phyloP scores from a whole-genome alignment of 2,888 invertebrate genomes.

The Ormyrus labotus region DNA sequence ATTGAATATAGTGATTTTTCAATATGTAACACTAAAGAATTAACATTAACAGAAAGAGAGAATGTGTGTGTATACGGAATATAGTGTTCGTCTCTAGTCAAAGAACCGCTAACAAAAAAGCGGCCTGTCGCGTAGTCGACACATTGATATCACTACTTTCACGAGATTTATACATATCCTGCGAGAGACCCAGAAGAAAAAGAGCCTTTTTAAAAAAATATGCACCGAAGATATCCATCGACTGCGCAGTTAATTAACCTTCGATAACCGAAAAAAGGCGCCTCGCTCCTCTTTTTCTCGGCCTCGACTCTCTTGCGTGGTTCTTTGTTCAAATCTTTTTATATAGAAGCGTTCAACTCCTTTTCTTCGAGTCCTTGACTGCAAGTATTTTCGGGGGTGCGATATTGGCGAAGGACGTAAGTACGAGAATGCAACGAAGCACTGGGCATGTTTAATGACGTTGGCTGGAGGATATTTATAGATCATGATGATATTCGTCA shows the following conservation, averaged over 20 bases:
- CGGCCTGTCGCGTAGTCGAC: constrained; percentile 29
- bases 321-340: constrained; percentile 14
- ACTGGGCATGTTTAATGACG: not conserved
- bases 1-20: constrained; percentile 3
- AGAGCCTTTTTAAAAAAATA: not conserved
- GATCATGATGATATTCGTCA: not conserved
- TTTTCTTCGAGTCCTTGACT: constrained; percentile 27
- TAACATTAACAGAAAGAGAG: not conserved
- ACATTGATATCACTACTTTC: constrained; percentile 36
- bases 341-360: constrained; percentile 16
- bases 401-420: not conserved
- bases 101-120: constrained; percentile 41
- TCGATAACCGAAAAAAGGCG: constrained; percentile 1
- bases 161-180: constrained; percentile 47
- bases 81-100: constrained; percentile 53
- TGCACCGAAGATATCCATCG: not conserved
- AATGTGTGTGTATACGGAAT: constrained; percentile 18
- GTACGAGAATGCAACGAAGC: constrained; percentile 20
- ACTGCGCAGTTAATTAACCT: constrained; percentile 6
- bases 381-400: constrained; percentile 14
- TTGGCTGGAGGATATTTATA: not conserved
- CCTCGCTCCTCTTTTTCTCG: not conserved
- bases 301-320: not conserved
- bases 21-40: no score
- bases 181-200: not conserved